These are phyloP conservation scores for Chrysemys picta DNA, from an alignment of 2,113 vertebrate species.

Conservation along the genomic window DNA sequence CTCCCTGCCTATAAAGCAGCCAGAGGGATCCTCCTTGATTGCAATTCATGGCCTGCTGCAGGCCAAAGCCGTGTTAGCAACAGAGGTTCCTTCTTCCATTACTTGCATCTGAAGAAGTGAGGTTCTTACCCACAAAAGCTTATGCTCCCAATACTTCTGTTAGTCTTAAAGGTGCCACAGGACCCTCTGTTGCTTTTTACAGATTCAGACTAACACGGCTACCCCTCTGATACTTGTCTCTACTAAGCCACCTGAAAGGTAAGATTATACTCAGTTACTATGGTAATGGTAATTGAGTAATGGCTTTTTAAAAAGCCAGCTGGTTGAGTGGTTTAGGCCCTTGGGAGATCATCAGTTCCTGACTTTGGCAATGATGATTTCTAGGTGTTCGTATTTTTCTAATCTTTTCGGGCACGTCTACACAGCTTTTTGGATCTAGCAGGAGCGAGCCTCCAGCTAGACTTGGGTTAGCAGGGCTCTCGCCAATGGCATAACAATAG, in stretches of 20 bases:
- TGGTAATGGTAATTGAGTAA: neutral
- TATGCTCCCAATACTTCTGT: no score
- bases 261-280: neutral
- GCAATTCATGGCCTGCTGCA: rapidly evolving
- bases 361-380: neutral
- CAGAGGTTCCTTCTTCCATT: no score
- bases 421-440: no score
- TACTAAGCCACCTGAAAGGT: neutral
- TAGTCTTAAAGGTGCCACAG: no score
- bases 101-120: no score
- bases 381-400: neutral
- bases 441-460: no score
- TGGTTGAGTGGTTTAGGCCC: no score
- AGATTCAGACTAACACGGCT: no score
- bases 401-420: neutral
- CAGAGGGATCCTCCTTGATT: neutral
- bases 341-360: neutral
- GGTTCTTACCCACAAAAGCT: no score
- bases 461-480: no score
- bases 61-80: neutral
- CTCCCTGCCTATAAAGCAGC: neutral
- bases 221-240: neutral
- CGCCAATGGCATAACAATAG: no score
- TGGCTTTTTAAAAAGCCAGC: neutral
- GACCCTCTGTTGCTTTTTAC: no score